Evolutionary conservation across 2,113 vertebrate genomes (phyloP).

Genomic region (Noctilio leporinus): DNA sequence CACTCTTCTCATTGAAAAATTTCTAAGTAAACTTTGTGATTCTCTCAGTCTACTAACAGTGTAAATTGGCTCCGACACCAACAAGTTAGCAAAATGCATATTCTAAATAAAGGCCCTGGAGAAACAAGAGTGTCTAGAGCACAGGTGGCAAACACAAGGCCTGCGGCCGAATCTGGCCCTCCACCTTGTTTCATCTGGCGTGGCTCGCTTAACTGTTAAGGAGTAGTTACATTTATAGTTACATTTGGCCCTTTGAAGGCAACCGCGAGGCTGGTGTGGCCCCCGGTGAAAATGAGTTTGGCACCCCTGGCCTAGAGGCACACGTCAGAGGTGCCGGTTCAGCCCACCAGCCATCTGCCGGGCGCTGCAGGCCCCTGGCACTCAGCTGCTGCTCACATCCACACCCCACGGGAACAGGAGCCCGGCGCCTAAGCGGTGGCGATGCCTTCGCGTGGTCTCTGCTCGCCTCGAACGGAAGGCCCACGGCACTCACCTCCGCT

Average conservation of each 20-base stretch:
- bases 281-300: too few relatives aligned
- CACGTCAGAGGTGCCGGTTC: background rate
- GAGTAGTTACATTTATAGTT: too few relatives aligned
- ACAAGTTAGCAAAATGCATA: background rate
- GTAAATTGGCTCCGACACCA: background rate
- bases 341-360: background rate
- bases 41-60: background rate
- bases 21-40: background rate
- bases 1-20: background rate
- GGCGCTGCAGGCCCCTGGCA: background rate
- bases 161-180: too few relatives aligned
- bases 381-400: background rate
- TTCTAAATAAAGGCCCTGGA: background rate
- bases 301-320: too few relatives aligned
- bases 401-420: background rate
- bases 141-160: too few relatives aligned
- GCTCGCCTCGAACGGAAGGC: rapidly evolving
- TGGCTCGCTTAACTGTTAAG: too few relatives aligned
- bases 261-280: too few relatives aligned
- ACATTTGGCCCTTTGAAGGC: too few relatives aligned
- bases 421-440: rapidly evolving
- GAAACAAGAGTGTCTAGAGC: background rate
- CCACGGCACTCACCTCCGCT: slow-evolving; percentile 87
- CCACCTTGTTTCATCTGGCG: too few relatives aligned
- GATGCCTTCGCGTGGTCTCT: rapidly evolving